These are phyloP conservation scores for Melitaea athalia DNA, from an alignment of 2,888 invertebrate species.

Conservation along the genomic window DNA sequence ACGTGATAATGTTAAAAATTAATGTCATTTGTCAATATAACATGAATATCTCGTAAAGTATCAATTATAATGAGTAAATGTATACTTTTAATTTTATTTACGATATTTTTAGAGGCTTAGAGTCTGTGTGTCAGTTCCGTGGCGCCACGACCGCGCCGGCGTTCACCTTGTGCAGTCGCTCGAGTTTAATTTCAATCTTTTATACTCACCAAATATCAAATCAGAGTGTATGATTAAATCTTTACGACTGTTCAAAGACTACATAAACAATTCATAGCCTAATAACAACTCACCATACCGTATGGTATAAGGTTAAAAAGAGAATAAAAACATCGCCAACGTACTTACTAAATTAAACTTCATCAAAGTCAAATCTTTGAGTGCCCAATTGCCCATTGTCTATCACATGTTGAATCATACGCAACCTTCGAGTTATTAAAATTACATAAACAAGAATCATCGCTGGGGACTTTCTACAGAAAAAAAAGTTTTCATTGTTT, in stretches of 20 bases:
- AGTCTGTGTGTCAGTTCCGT: conserved; percentile 41
- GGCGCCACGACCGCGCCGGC: conserved; percentile 44
- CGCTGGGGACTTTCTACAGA: conserved; percentile 30
- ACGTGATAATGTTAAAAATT: not conserved
- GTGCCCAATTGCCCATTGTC: not conserved
- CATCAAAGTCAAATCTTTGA: not conserved
- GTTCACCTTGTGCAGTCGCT: conserved; percentile 51
- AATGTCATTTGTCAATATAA: not conserved
- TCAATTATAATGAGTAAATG: not conserved
- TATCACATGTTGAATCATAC: not conserved
- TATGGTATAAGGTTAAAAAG: not conserved
- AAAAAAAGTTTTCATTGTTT: conserved; percentile 33
- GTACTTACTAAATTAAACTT: not conserved
- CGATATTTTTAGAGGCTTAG: conserved; percentile 23
- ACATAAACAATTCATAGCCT: not conserved
- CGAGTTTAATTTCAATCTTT: conserved; percentile 46
- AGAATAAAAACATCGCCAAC: not conserved
- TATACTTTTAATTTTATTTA: conserved; percentile 11
- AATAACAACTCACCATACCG: not conserved
- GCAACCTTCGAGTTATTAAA: not conserved
- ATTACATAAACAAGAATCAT: conserved; percentile 8
- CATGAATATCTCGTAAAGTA: conserved; percentile 26
- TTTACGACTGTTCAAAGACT: not conserved
- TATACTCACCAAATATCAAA: conserved; percentile 36
- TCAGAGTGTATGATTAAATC: conserved; percentile 13